phyloP scores from a whole-genome alignment of 2,113 vertebrate genomes.

The Pluvianellus socialis region DNA sequence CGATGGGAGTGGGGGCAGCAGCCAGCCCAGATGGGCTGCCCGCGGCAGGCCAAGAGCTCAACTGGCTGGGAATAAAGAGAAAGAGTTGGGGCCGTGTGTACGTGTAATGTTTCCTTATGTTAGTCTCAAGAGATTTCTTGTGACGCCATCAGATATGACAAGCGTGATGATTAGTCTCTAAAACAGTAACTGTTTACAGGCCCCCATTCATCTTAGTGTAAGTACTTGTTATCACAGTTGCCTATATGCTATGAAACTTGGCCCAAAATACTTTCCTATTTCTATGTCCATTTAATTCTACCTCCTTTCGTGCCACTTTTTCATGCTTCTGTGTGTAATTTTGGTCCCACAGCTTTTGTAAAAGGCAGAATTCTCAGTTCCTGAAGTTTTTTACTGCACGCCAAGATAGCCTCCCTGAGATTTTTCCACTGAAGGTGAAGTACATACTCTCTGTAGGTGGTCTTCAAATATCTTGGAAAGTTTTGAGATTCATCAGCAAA shows the following conservation, averaged over 20 bases:
- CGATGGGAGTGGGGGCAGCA: fast-evolving
- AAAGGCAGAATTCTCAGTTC: neutral
- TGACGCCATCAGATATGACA: neutral
- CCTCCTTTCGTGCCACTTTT: neutral
- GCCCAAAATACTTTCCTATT: neutral
- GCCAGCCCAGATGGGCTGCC: neutral
- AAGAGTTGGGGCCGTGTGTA: neutral
- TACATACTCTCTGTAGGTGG: neutral
- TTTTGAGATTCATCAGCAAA: neutral
- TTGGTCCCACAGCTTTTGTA: neutral
- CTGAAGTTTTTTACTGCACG: neutral
- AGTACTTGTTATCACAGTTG: neutral
- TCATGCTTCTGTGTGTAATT: neutral
- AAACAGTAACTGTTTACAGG: neutral
- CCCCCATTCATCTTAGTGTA: neutral
- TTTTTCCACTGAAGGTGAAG: neutral
- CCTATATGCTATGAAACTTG: neutral
- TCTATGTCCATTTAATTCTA: neutral
- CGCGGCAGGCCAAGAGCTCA: neutral
- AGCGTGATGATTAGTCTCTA: neutral
- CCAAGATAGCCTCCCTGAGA: neutral
- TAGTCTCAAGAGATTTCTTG: neutral
- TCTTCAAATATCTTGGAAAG: neutral
- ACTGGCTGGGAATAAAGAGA: neutral
- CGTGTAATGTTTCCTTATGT: neutral